Conservation (phyloP, 2,888 invertebrate species). For the Drosophila limbata region DNA sequence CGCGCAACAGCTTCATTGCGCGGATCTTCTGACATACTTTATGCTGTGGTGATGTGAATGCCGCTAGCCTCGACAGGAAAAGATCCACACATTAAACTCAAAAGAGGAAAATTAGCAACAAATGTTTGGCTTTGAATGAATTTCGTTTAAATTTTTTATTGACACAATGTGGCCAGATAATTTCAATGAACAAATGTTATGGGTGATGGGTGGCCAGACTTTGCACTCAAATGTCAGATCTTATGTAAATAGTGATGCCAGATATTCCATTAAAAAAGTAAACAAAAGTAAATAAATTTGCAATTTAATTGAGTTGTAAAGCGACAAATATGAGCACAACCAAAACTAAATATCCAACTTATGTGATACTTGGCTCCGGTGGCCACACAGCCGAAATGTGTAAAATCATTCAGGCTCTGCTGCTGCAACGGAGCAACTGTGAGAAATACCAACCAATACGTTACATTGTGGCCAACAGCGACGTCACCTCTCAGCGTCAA, state of each 20-base stretch:
- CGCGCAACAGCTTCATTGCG: conserved; percentile 8
- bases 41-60: neutral
- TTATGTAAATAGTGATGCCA: neutral
- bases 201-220: neutral
- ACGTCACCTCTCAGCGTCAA: conserved; percentile 91
- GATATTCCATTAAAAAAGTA: conserved; percentile 15
- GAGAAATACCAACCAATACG: conserved; percentile 89
- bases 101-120: conserved; percentile 25
- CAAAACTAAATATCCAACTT: conserved; percentile 58
- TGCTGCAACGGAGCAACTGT: conserved; percentile 30
- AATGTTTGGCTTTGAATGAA: conserved; percentile 18
- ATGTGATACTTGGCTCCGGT: conserved; percentile 84
- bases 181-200: neutral
- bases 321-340: conserved; percentile 8
- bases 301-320: neutral
- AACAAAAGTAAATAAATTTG: conserved; percentile 11
- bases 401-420: conserved; percentile 88
- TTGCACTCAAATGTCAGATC: neutral
- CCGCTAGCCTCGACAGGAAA: neutral
- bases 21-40: conserved; percentile 37
- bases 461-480: conserved; percentile 92
- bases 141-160: conserved; percentile 26
- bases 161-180: conserved; percentile 23
- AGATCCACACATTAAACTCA: neutral
- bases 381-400: conserved; percentile 97